phyloP scores from a whole-genome alignment of 2,888 invertebrate genomes.

The Hydriomena furcata region DNA sequence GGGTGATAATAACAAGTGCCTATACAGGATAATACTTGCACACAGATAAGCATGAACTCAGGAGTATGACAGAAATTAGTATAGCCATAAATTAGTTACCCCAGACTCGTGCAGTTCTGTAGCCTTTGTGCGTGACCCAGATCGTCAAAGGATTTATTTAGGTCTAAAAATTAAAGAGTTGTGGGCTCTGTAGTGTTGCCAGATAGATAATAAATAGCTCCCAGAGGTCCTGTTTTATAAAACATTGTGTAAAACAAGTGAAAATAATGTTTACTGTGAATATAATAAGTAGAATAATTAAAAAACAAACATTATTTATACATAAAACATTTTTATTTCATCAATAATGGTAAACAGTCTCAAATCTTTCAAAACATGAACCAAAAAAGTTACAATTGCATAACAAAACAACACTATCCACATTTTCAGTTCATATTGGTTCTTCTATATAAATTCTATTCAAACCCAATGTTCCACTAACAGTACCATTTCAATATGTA shows the following conservation, averaged over 20 bases:
- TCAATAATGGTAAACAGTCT: slow-evolving; percentile 11
- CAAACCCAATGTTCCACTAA: neutral
- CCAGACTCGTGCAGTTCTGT: neutral
- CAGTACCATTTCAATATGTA: neutral
- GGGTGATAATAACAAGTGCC: no score
- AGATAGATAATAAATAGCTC: no score
- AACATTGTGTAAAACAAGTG: no score
- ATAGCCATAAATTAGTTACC: no score
- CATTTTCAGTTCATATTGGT: neutral
- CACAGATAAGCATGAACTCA: no score
- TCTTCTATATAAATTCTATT: neutral
- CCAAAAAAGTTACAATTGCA: slow-evolving; percentile 6
- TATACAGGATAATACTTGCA: no score
- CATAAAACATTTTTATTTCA: slow-evolving; percentile 21
- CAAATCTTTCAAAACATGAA: slow-evolving; percentile 14
- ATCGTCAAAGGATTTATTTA: no score
- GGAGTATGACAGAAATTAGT: no score
- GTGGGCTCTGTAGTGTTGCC: no score
- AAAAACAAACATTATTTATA: slow-evolving; percentile 2
- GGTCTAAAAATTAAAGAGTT: no score
- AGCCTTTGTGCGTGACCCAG: no score
- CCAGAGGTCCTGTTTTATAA: no score
- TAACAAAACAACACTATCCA: slow-evolving; percentile 8
- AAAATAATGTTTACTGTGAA: neutral
- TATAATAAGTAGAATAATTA: neutral